Evolutionary conservation across 2,113 vertebrate genomes (phyloP).

Genomic region (Illadopsis cleaveri): DNA sequence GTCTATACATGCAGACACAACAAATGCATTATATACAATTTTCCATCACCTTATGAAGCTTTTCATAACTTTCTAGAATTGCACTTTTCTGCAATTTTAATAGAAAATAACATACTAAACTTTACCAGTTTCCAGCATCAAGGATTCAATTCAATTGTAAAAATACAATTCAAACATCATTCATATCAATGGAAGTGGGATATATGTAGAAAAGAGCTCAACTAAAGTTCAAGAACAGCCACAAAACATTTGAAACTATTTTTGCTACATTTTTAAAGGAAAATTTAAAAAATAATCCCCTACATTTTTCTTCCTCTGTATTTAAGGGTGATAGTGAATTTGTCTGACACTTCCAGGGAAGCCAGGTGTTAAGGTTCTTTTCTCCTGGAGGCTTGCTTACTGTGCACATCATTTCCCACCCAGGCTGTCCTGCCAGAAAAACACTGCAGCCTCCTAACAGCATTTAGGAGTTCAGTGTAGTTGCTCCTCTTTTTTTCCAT

Average conservation of each 20-base stretch:
- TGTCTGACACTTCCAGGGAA: not conserved
- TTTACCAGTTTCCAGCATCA: not conserved
- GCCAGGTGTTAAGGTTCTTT: not conserved
- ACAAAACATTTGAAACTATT: not conserved
- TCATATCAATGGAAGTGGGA: not conserved
- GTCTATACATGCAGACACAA: not conserved
- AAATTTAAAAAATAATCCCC: not conserved
- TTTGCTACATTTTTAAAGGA: not conserved
- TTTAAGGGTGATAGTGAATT: not conserved
- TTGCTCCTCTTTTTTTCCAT: not conserved
- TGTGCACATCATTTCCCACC: not conserved
- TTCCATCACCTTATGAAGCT: not conserved
- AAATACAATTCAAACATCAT: not conserved
- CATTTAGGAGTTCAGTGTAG: not conserved
- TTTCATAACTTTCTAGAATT: not conserved
- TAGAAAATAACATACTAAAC: not conserved
- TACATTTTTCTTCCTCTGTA: not conserved
- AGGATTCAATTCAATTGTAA: not conserved
- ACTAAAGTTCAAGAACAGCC: not conserved
- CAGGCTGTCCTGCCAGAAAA: not conserved
- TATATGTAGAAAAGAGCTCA: not conserved
- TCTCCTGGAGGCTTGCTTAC: not conserved
- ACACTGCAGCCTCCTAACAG: not conserved
- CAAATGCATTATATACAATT: not conserved
- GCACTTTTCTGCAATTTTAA: not conserved